Percentiles rank a stretch among this genome's conserved stretches.
Conservation (phyloP, 1,140 invertebrate species). For the Drosophila chauvacae region DNA sequence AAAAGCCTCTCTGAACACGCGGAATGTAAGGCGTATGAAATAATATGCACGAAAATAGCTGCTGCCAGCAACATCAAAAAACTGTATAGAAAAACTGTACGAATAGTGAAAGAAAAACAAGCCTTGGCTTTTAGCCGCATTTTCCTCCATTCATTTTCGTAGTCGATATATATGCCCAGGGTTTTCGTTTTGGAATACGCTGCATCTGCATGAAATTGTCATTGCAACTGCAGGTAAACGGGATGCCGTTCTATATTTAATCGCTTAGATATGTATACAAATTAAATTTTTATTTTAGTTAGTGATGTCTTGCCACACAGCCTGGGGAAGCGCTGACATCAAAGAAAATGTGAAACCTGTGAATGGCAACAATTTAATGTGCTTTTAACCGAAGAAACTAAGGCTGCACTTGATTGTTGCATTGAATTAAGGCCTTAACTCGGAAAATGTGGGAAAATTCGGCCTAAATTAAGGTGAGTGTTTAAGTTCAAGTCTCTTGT, state of each 20-base stretch:
- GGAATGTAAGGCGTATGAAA: constrained; percentile 57
- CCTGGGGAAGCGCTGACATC: constrained; percentile 17
- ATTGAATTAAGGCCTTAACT: background rate
- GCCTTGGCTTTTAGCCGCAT: constrained; percentile 46
- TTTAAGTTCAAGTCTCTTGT: background rate
- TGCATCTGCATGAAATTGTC: constrained; percentile 7
- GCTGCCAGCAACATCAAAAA: constrained; percentile 52
- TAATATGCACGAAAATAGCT: constrained; percentile 73
- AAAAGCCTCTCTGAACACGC: constrained; percentile 29
- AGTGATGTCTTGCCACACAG: constrained; percentile 19
- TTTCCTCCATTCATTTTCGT: constrained; percentile 58
- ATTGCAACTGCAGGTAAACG: constrained; percentile 19
- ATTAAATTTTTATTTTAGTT: constrained; percentile 9
- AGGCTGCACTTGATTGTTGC: background rate
- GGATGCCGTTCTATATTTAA: constrained; percentile 21
- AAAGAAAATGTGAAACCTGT: constrained; percentile 14
- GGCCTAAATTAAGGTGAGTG: no score
- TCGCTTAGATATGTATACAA: background rate
- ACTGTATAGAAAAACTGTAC: background rate
- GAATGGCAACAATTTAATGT: constrained; percentile 5
- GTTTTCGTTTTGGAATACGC: background rate
- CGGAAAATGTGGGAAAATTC: background rate
- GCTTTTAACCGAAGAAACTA: background rate
- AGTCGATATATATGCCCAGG: constrained; percentile 20
- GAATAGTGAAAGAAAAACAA: constrained; percentile 19